phyloP scores from a whole-genome alignment of 2,113 vertebrate genomes.

The Rhabdomys dilectus region DNA sequence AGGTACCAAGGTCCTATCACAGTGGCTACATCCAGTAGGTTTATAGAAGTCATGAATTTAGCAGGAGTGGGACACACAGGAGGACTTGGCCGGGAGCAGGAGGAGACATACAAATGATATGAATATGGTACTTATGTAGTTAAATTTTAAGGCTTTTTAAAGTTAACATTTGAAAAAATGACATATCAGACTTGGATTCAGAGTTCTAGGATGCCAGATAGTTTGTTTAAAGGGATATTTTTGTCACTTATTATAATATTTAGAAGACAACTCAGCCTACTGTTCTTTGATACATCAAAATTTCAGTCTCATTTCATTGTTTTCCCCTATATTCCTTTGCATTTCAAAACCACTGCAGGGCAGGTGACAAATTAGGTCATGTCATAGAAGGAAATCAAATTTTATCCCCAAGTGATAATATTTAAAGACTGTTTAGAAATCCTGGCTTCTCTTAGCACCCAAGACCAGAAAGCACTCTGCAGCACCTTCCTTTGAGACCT shows the following conservation, averaged over 20 bases:
- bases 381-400: conserved; percentile 18
- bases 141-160: not conserved
- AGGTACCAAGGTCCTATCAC: not conserved
- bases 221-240: not conserved
- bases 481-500: not conserved
- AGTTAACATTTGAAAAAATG: not conserved
- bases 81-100: not conserved
- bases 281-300: not conserved
- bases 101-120: not conserved
- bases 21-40: not conserved
- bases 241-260: not conserved
- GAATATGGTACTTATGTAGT: not conserved
- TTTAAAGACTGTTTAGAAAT: not conserved
- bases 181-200: not conserved
- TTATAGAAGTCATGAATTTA: not conserved
- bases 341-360: conserved; percentile 28
- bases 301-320: conserved; percentile 32
- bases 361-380: not conserved
- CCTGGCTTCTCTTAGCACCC: not conserved
- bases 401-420: not conserved
- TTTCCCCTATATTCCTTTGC: conserved; percentile 22
- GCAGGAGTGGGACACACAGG: not conserved
- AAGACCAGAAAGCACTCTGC: not conserved
- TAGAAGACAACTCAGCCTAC: not conserved
- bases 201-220: not conserved